Conservation (phyloP, 2,797 vertebrate genomes). For the Anguilla pacifica region DNA sequence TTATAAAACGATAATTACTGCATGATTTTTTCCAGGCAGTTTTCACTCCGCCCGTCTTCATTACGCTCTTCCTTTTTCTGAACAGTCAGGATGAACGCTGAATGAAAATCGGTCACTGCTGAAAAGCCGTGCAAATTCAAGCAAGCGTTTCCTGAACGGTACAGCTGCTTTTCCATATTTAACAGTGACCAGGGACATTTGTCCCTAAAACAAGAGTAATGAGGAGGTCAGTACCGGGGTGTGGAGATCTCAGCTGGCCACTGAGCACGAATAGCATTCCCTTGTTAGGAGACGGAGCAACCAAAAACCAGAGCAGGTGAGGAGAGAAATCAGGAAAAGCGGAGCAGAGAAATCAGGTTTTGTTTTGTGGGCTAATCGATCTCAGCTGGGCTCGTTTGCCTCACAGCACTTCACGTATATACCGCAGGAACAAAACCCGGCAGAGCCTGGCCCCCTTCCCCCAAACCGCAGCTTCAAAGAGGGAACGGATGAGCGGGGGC, state of each 20-base stretch:
- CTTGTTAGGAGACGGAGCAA: constrained; percentile 9
- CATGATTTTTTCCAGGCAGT: too few relatives aligned
- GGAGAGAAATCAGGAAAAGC: too few relatives aligned
- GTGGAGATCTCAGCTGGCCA: not conserved
- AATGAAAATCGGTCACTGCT: too few relatives aligned
- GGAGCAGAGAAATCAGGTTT: not conserved
- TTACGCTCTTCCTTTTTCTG: too few relatives aligned
- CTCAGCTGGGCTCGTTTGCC: not conserved
- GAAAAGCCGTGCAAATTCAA: not conserved
- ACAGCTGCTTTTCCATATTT: constrained; percentile 9
- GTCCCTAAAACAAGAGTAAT: not conserved
- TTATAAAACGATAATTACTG: not conserved
- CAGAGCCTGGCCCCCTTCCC: not conserved
- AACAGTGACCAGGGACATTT: not conserved
- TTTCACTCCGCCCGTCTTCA: too few relatives aligned
- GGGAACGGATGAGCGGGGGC: not conserved
- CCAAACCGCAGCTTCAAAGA: not conserved
- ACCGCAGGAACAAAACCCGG: not conserved
- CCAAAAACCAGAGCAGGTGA: not conserved
- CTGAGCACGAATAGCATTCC: constrained; percentile 6
- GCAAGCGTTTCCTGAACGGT: not conserved
- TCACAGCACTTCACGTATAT: not conserved
- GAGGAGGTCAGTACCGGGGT: not conserved
- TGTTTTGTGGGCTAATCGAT: not conserved
- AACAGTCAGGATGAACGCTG: too few relatives aligned